Base-by-base conservation (phyloP, 2,113 vertebrate species). In the Cichladusa arquata region DNA sequence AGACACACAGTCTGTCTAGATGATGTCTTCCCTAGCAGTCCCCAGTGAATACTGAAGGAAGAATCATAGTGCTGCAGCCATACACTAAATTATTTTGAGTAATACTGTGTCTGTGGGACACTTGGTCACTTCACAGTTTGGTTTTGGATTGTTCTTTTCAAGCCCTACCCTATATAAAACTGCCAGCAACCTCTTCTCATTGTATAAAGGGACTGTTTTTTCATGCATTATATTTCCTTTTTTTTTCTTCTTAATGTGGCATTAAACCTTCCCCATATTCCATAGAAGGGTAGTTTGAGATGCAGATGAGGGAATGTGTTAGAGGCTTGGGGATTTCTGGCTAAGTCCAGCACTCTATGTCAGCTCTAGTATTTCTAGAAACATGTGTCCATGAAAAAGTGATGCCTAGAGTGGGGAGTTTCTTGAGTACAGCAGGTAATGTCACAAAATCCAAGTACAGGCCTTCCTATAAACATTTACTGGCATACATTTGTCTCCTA, bases 331-430 rank as follows among this genome's bases (percentile, higher is more conserved):
- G 15, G 29, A 15, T 73, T 89, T 84, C 47, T 66, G 28, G 53
- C 33, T 12, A 79, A 23, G 19, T 72, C 3, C 0, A 14, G 3
- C 60, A 5, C 53, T 79, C n/a, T 40, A 0, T 50, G 42, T 64
- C 47, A 88, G 47, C 17, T 56, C 25, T 19, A 56, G 31, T 12
- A 20, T 33, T 34, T 48, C 71, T 50, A 5, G 12, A 33, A 62
- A 13, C 8, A 23, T 5, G 53, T 25, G 61, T 42, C 18, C 48
- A 13, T 54, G n/a, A 76, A 77, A 69, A 69, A 34, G 34, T 19
- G 12, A 9, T 76, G 26, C 38, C 16, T 45, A 11, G 50, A 66
- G 22, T 18, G 16, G 51, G 19, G 61, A 51, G 4, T 40, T 64
- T 33, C 47, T 66, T 58, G 78, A 51, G 23, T 10, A 34, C 14